Conservation (phyloP, 2,113 vertebrate genomes). For the Actinemys pallida region DNA sequence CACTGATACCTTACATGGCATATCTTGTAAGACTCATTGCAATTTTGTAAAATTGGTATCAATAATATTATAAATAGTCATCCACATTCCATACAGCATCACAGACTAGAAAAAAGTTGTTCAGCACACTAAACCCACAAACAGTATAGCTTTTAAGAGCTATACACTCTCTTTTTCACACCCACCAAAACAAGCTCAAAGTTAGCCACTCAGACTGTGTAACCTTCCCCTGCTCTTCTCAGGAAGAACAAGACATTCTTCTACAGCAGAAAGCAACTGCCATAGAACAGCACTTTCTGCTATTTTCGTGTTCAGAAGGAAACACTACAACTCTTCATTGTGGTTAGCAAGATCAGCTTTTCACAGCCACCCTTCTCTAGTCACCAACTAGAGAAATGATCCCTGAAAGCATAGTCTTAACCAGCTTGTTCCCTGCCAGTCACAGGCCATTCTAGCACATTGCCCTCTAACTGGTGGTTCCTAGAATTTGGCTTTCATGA, state of each 20-base stretch:
- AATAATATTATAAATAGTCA: no score
- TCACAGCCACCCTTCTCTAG: no score
- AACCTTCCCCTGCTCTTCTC: background rate
- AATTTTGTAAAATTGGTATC: no score
- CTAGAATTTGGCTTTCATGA: no score
- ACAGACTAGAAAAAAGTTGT: no score
- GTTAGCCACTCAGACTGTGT: background rate
- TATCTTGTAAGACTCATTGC: no score
- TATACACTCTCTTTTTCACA: background rate
- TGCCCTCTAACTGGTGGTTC: no score
- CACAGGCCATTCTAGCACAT: no score
- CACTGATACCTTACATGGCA: no score
- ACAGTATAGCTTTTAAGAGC: background rate
- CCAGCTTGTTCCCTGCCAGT: fast-evolving
- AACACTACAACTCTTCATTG: background rate
- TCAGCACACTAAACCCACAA: background rate
- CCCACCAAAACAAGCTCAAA: background rate
- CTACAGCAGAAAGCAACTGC: background rate
- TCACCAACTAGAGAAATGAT: no score
- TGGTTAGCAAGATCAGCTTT: background rate
- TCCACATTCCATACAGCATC: no score
- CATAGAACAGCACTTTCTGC: background rate
- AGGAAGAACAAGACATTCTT: background rate
- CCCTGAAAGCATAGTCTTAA: no score
- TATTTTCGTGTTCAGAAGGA: fast-evolving